Percentiles rank a stretch among this genome's conserved stretches.
These are phyloP conservation scores for Leptinotarsa undecemlineata DNA, from an alignment of 1,140 invertebrate genomes.

Conservation along the genomic window DNA sequence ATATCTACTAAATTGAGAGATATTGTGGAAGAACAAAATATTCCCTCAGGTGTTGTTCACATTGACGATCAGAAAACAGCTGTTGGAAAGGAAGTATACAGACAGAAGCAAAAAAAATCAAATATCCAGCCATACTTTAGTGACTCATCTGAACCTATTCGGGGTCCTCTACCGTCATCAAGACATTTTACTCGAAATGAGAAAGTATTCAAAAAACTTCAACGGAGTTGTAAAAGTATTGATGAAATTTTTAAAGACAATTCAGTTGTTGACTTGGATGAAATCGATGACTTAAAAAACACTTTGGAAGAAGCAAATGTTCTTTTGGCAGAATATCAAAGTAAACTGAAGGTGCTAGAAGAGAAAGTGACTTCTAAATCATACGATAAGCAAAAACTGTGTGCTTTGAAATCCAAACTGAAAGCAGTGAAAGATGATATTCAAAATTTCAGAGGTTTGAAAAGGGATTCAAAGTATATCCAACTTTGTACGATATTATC, in stretches of 20 bases:
- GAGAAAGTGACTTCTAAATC: neutral
- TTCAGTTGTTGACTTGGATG: slow-evolving; percentile 11
- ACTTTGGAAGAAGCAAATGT: slow-evolving; percentile 7
- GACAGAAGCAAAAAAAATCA: no score
- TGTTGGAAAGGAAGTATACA: no score
- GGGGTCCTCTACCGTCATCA: neutral
- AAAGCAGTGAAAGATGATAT: neutral
- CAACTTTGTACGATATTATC: slow-evolving; percentile 24
- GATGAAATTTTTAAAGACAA: slow-evolving; percentile 12
- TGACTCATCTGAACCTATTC: neutral
- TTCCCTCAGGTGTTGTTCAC: no score
- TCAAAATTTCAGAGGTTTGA: slow-evolving; percentile 28
- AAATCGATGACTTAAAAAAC: slow-evolving; percentile 12
- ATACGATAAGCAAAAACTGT: neutral
- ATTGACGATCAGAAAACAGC: no score
- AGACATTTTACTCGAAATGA: neutral
- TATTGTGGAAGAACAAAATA: no score
- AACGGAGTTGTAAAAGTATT: slow-evolving; percentile 7
- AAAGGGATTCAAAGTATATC: slow-evolving; percentile 29
- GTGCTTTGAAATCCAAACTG: neutral
- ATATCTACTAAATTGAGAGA: no score
- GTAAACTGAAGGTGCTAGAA: slow-evolving; percentile 7
- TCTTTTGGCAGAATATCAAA: slow-evolving; percentile 9
- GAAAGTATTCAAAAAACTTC: slow-evolving; percentile 16
- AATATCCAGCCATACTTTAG: no score